Evolutionary conservation across 64 coral and sea anemone species (phyloP).

Genomic region (Montipora cactus): DNA sequence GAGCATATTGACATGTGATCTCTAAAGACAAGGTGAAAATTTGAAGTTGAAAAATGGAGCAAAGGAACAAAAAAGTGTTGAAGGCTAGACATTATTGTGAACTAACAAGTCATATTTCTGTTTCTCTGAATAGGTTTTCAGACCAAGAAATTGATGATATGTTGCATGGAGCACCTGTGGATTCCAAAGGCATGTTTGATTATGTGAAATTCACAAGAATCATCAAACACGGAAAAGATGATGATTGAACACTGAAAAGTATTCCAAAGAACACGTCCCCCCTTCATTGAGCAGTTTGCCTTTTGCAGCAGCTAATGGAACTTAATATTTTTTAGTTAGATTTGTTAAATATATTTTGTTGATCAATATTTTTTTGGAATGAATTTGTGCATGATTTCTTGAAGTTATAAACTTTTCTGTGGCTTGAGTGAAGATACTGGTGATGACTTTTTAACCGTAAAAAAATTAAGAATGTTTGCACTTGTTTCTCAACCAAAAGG

Average conservation of each 20-base stretch:
- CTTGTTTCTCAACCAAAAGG: no score
- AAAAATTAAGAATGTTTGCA: no score
- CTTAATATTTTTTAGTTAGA: background rate
- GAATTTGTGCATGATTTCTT: background rate
- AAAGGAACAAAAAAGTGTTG: background rate
- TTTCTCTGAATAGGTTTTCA: constrained; percentile 46
- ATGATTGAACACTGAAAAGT: constrained; percentile 13
- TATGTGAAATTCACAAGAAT: constrained; percentile 74
- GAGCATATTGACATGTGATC: no score
- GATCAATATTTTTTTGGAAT: background rate
- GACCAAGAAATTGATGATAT: constrained; percentile 79
- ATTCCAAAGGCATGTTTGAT: constrained; percentile 61
- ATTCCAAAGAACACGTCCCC: background rate
- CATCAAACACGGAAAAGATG: constrained; percentile 74
- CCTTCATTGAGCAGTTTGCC: background rate
- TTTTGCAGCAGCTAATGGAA: background rate
- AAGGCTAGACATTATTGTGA: background rate
- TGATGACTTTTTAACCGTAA: no score
- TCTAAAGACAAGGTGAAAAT: no score
- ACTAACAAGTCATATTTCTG: background rate
- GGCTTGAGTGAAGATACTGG: no score
- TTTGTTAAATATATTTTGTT: constrained; percentile 1
- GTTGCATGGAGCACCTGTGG: constrained; percentile 70
- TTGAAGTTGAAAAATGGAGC: no score
- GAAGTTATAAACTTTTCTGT: no score